A percentile compares a stretch with the other conserved stretches of the same genome.
phyloP scores from a whole-genome alignment of 2,113 vertebrate genomes.

The Phylloscopus trochiloides region DNA sequence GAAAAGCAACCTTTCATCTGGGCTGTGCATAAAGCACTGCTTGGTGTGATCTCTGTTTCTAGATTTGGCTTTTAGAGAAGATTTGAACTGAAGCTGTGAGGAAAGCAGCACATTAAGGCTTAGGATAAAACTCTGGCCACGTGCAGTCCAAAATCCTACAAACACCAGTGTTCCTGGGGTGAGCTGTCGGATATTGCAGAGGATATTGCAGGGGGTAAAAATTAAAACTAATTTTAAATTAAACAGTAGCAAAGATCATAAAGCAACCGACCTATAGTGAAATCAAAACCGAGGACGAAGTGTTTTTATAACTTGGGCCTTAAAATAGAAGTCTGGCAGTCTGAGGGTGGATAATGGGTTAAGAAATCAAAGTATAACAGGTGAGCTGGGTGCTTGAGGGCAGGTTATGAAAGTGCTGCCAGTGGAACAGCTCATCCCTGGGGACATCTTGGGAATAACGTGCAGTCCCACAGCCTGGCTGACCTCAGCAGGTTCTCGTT shows the following conservation, averaged over 20 bases:
- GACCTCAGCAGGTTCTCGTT: rapidly evolving
- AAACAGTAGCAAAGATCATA: not conserved
- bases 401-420: not conserved
- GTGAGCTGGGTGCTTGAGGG: not conserved
- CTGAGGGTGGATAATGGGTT: not conserved
- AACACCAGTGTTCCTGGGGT: not conserved
- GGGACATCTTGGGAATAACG: not conserved
- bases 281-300: not conserved
- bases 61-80: not conserved
- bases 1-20: not conserved
- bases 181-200: not conserved
- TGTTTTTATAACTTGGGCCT: not conserved
- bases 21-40: not conserved
- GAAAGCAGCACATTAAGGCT: not conserved
- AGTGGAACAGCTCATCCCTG: not conserved
- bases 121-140: not conserved
- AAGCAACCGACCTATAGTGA: not conserved
- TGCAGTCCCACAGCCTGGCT: not conserved
- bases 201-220: not conserved
- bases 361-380: not conserved
- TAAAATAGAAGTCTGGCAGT: not conserved
- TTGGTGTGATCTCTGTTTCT: not conserved
- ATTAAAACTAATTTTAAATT: not conserved
- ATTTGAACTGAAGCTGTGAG: not conserved
- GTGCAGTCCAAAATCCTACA: not conserved